phyloP scores from a whole-genome alignment of 2,797 vertebrate genomes.

The Leuciscus waleckii region DNA sequence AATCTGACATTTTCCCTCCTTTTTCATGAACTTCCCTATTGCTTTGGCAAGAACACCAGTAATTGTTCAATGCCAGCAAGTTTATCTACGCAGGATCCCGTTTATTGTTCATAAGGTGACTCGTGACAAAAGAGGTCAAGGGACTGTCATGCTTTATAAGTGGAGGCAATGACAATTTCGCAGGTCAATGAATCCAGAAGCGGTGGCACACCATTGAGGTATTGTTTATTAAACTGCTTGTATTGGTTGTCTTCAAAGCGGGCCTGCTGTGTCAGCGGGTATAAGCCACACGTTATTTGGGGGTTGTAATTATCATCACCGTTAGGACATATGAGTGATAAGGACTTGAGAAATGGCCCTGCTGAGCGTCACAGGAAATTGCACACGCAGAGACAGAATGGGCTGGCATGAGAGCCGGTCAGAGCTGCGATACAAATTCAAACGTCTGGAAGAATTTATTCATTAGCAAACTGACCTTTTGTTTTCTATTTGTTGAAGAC shows the following conservation, averaged over 20 bases:
- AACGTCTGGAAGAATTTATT: constrained; percentile 38
- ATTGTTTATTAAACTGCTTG: constrained; percentile 15
- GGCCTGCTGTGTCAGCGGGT: background rate
- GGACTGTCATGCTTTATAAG: constrained; percentile 9
- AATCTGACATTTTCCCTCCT: background rate
- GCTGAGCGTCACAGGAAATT: constrained; percentile 34
- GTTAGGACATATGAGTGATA: background rate
- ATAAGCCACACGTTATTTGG: background rate
- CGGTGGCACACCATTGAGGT: background rate
- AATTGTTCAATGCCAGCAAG: background rate
- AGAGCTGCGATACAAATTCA: constrained; percentile 18
- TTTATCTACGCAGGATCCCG: background rate
- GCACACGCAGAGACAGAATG: background rate
- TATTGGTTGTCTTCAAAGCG: background rate
- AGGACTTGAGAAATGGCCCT: background rate
- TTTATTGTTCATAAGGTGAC: constrained; percentile 1
- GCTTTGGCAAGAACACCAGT: background rate
- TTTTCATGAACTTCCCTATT: background rate
- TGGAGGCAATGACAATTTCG: constrained; percentile 13
- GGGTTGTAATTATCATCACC: constrained; percentile 7
- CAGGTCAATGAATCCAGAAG: constrained; percentile 16
- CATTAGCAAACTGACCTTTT: constrained; percentile 29
- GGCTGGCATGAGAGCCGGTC: background rate
- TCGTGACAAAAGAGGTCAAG: constrained; percentile 25
- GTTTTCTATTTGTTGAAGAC: constrained; percentile 15